Percentiles rank a stretch among this genome's conserved stretches.
phyloP scores from a whole-genome alignment of 2,888 invertebrate genomes.

The Drosophila diplacantha region DNA sequence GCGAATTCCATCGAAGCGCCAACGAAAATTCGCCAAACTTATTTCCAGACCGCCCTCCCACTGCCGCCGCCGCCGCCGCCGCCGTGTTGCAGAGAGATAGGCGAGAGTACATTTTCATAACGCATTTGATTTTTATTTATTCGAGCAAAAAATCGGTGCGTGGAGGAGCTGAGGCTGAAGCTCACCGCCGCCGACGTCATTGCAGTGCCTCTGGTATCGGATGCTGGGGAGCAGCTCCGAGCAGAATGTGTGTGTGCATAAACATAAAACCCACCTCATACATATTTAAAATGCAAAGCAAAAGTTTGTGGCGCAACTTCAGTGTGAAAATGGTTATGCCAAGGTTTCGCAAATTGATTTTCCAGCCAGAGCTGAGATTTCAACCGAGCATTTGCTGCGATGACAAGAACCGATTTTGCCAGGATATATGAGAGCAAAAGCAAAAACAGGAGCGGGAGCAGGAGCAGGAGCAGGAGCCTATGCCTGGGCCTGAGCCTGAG shows the following conservation, averaged over 20 bases:
- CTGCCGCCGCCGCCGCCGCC: background rate
- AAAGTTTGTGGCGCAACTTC: constrained; percentile 55
- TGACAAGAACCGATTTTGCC: constrained; percentile 8
- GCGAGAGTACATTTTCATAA: constrained; percentile 40
- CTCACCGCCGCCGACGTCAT: background rate
- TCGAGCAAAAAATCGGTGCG: constrained; percentile 23
- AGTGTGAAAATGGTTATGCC: constrained; percentile 52
- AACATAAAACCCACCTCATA: constrained; percentile 50
- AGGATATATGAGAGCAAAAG: constrained; percentile 1
- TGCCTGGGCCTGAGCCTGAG: no score
- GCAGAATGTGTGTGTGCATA: constrained; percentile 34
- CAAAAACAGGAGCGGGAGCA: background rate
- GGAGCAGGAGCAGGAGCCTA: background rate
- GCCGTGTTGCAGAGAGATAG: constrained; percentile 9
- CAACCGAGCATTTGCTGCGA: constrained; percentile 6
- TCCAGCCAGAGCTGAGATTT: constrained; percentile 31
- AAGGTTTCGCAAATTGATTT: constrained; percentile 55
- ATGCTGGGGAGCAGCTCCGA: constrained; percentile 1
- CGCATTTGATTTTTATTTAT: constrained; percentile 44
- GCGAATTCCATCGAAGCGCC: constrained; percentile 12
- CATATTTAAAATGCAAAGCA: constrained; percentile 60
- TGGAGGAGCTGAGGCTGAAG: constrained; percentile 4
- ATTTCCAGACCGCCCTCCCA: constrained; percentile 1
- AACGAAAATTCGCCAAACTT: constrained; percentile 29
- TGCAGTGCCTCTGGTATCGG: constrained; percentile 17